These are phyloP conservation scores for Stenichneumon culpator DNA, from an alignment of 2,888 invertebrate species.

Conservation along the genomic window DNA sequence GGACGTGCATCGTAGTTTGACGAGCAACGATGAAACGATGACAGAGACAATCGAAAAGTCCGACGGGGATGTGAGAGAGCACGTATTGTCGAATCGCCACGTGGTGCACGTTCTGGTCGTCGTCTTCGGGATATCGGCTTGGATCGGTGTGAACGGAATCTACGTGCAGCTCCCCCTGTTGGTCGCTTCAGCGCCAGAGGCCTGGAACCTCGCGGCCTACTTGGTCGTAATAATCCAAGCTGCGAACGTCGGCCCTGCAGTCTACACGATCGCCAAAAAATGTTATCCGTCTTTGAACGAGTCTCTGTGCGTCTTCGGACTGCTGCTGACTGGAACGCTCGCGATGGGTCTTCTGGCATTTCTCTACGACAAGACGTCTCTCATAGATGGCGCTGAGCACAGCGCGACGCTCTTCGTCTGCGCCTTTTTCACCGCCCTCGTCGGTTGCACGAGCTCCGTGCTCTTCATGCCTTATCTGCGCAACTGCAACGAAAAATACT, in stretches of 20 bases:
- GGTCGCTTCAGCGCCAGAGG: constrained; percentile 92
- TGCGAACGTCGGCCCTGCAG: constrained; percentile 92
- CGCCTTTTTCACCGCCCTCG: constrained; percentile 89
- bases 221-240: constrained; percentile 92
- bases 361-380: constrained; percentile 87
- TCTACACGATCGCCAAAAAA: constrained; percentile 87
- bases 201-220: constrained; percentile 94
- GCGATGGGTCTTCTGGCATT: constrained; percentile 88
- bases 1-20: constrained; percentile 32
- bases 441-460: constrained; percentile 95
- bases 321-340: constrained; percentile 87
- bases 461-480: constrained; percentile 95
- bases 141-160: constrained; percentile 95
- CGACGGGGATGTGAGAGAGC: not conserved
- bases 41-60: constrained; percentile 17
- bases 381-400: constrained; percentile 86
- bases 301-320: constrained; percentile 86
- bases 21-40: constrained; percentile 43
- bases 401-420: constrained; percentile 88
- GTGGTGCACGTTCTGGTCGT: constrained; percentile 90
- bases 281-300: constrained; percentile 85
- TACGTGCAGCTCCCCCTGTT: constrained; percentile 95
- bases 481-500: constrained; percentile 90
- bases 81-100: constrained; percentile 30
- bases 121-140: constrained; percentile 92